Base-by-base conservation (phyloP, 2,113 vertebrate genomes). In the Spermophilus dauricus region DNA sequence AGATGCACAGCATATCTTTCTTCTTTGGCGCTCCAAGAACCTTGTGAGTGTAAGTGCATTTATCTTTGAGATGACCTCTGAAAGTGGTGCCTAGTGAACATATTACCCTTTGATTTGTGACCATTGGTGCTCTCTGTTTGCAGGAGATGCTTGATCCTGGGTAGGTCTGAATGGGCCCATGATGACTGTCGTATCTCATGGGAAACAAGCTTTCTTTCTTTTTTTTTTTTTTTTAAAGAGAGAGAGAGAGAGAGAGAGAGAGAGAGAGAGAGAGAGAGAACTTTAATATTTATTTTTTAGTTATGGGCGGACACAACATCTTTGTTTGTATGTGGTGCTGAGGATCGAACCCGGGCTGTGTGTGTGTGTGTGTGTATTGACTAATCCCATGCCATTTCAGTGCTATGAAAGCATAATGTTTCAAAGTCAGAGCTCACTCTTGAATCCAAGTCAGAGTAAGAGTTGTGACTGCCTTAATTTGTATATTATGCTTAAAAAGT, bases 71-170 rank as follows among this genome's bases (percentile, higher is more conserved):
- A 56, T 87, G 76, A 67, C 22, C n/a, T 86, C 73, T 30, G 89
- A 81, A 65, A 84, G 30, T 30, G 56, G 37, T 37, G 34, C 67
- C 65, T 89, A 26, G 88, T 63, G 82, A 82, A 75, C n/a, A 45
- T 28, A 51, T 39, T 45, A 63, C 34, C n/a, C 39, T 92, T 78
- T 88, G 76, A 83, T 95, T 91, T 86, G 67, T 56, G 70, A 70
- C 24, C 13, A 24, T 61, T 14, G 18, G 42, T 17, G 14, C 37
- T 84, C 70, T 70, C 37, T 89, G 56, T 56, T 89, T 32, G 4
- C 10, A 77, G 77, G 34, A 81, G 65, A 77, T 84, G 32, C 10
- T 42, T 81, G 61, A 26, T 84, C 32, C 10, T 42, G 89, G 67
- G 28, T 77, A 78, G 53, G 16, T 86, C 83, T 81, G 56, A 94